A percentile compares a stretch with the other conserved stretches of the same genome.
These are phyloP conservation scores for Azemiops feae DNA, from an alignment of 2,113 vertebrate species.

Conservation along the genomic window DNA sequence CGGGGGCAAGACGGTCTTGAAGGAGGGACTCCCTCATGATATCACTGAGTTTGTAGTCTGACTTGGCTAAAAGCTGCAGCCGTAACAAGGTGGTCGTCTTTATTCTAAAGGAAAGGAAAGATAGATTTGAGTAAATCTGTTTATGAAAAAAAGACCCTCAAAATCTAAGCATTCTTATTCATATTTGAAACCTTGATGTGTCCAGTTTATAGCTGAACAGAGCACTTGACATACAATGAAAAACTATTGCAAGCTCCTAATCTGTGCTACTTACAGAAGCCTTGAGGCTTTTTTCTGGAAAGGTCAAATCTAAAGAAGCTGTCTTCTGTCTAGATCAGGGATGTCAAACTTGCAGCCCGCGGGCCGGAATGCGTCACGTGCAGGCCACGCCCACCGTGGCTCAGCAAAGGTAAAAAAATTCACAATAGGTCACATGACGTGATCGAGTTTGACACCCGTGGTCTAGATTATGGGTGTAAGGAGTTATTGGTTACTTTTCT, in stretches of 20 bases:
- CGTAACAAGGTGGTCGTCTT: constrained; percentile 83
- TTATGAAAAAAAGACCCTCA: background rate
- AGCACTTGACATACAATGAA: background rate
- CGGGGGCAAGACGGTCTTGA: constrained; percentile 75
- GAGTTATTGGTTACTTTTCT: background rate
- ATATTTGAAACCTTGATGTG: background rate
- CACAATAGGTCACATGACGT: too few relatives aligned
- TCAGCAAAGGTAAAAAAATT: too few relatives aligned
- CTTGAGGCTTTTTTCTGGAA: background rate
- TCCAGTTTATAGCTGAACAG: background rate
- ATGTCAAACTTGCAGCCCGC: too few relatives aligned
- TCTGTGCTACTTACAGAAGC: background rate
- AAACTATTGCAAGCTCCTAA: background rate
- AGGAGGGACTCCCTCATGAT: constrained; percentile 91
- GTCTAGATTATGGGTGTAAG: background rate
- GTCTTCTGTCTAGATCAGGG: background rate
- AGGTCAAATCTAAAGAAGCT: background rate
- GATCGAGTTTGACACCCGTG: too few relatives aligned
- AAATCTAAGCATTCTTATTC: background rate
- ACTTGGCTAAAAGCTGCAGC: constrained; percentile 77
- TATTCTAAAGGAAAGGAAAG: constrained; percentile 73
- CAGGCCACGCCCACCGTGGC: too few relatives aligned
- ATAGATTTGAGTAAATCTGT: background rate
- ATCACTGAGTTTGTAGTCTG: constrained; percentile 82
- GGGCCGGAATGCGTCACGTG: too few relatives aligned